Evolutionary conservation across 2,888 invertebrate species (phyloP), one percentile per base, ranked within the genome.

Genomic region (Cotesia congregata): DNA sequence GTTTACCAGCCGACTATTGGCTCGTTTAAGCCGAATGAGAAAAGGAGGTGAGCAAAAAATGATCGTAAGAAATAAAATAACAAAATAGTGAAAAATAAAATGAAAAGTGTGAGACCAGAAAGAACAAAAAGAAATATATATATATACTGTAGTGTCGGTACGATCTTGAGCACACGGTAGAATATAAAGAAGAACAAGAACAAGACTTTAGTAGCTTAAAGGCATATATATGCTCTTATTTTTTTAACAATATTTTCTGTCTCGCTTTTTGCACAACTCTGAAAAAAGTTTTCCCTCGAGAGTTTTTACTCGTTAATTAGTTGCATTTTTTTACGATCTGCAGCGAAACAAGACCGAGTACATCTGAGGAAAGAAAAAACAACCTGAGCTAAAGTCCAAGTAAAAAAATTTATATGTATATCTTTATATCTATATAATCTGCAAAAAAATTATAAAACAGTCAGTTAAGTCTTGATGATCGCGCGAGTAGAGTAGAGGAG

Each of bases 301-400:
- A 82, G 79, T 81, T 84, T 85, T 85, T 83, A 80, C 81, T 82
- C 83, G 82, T 83, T 83, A 80, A 85, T 85, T 85, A 85, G 84
- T 85, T 83, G 84, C 83, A 82, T 84, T 82, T 83, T 72, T 85
- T 85, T 83, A 84, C 82, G 83, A 83, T 82, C 80, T 74, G 77
- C 78, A 77, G 78, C 76, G 40, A 72, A 39, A 72, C 17, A 64
- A 72, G 72, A 40, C 65, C 61, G 60, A 72, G 64, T 72, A 15
- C 20, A 65, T 41, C 61, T 64, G 65, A 65, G 30, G 39, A 15
- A 7, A 5, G 40, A 61, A 40, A 75, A 73, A 64, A 77, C n/a
- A 72, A 71, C 9, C 40, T 7, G 5, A 68, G 60, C 20, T 61
- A 70, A 38, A 60, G 74, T 67, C 72, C 68, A 76, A 72, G 61